phyloP scores from a whole-genome alignment of 2,797 vertebrate species.

The Perdix hodgsoniae region DNA sequence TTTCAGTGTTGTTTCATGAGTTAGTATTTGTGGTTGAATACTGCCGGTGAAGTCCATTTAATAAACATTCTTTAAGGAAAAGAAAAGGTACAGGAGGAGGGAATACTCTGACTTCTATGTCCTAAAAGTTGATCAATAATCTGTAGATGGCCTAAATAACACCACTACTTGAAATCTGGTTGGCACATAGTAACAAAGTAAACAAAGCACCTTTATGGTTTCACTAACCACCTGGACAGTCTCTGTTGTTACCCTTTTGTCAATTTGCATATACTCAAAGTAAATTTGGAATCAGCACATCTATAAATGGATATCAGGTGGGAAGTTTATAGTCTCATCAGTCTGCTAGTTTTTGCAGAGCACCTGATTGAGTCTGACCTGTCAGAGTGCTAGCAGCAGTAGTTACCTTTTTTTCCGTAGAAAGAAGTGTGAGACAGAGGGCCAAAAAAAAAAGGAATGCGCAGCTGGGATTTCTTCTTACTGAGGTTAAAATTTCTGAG shows the following conservation, averaged over 20 bases:
- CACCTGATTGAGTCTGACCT: neutral
- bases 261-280: neutral
- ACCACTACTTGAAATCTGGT: neutral
- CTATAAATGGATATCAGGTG: neutral
- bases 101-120: neutral
- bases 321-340: neutral
- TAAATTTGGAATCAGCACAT: neutral
- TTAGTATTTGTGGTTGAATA: neutral
- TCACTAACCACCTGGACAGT: neutral
- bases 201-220: neutral
- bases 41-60: neutral
- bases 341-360: neutral
- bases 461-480: neutral
- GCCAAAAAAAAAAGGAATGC: neutral
- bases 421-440: neutral
- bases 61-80: neutral
- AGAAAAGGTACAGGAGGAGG: neutral
- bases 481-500: neutral
- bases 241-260: neutral
- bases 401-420: neutral
- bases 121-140: neutral
- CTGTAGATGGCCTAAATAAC: neutral
- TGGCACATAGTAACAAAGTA: neutral
- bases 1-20: neutral
- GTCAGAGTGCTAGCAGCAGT: neutral